Evolutionary conservation across 1,140 invertebrate genomes (phyloP).

Genomic region (Paraescarpia echinospica): DNA sequence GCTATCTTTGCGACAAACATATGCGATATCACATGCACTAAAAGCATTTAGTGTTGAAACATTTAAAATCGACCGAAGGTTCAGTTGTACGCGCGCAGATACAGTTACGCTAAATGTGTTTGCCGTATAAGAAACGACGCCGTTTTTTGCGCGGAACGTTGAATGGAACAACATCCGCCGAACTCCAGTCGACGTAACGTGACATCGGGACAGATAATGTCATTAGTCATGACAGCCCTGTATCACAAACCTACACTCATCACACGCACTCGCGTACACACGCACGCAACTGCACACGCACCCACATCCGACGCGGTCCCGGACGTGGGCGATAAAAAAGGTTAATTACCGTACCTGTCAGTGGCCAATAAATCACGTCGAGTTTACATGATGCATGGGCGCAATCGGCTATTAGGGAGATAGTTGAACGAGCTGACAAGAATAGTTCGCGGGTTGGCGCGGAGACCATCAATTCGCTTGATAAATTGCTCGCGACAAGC

Average conservation of each 20-base stretch:
- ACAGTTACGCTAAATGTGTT: neutral
- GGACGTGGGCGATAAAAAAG: constrained; percentile 3
- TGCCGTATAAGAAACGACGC: neutral
- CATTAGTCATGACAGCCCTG: neutral
- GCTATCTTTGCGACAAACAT: neutral
- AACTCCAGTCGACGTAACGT: neutral
- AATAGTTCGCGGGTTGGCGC: neutral
- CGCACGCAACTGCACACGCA: neutral
- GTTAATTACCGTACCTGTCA: neutral
- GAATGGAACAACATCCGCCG: neutral
- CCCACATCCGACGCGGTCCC: neutral
- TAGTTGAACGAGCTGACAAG: neutral
- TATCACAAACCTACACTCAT: neutral
- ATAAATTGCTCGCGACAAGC: neutral
- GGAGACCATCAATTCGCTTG: neutral
- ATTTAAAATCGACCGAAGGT: neutral
- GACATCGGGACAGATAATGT: neutral
- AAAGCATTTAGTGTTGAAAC: neutral
- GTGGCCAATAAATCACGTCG: neutral
- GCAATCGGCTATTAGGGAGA: neutral
- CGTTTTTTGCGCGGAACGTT: neutral
- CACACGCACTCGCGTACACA: neutral
- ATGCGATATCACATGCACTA: neutral
- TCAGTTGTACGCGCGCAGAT: neutral
- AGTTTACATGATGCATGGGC: neutral